Percentiles rank a stretch among this genome's conserved stretches.
phyloP scores from a whole-genome alignment of 35 echinoderm and acorn worm genomes.

The Acanthaster planci region DNA sequence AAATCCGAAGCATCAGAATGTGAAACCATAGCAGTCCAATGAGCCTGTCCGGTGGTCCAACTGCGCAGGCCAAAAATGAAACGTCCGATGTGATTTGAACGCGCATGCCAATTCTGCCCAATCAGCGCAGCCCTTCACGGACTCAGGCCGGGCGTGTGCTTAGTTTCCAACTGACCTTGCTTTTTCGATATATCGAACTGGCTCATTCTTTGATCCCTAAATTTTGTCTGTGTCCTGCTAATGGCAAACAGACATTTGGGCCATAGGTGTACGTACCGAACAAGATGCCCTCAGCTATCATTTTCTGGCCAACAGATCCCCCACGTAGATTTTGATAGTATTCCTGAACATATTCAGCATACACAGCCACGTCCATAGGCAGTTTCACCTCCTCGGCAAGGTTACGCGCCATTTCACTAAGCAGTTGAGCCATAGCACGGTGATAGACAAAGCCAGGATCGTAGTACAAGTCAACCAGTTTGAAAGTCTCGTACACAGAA shows the following conservation, averaged over 20 bases:
- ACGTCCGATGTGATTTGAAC: too few species aligned
- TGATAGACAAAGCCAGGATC: slow-evolving; percentile 71
- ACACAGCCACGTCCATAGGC: slow-evolving; percentile 54
- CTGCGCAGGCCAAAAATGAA: too few species aligned
- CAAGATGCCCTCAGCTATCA: slow-evolving; percentile 45
- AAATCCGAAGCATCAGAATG: too few species aligned
- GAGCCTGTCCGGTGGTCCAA: too few species aligned
- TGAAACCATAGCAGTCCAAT: too few species aligned
- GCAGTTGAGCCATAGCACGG: slow-evolving; percentile 49
- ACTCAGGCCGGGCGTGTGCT: background rate
- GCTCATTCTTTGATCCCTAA: background rate
- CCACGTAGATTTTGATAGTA: slow-evolving; percentile 51
- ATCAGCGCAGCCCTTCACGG: too few species aligned
- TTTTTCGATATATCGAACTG: background rate
- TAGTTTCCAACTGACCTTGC: background rate
- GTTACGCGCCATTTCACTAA: slow-evolving; percentile 59
- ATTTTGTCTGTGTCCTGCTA: too few species aligned
- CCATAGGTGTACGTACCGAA: slow-evolving; percentile 49
- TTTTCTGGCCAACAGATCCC: slow-evolving; percentile 47
- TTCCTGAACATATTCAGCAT: slow-evolving; percentile 54
- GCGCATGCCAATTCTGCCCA: too few species aligned
- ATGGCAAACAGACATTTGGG: background rate
- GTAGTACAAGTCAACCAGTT: slow-evolving; percentile 66
- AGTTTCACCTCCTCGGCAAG: slow-evolving; percentile 64
- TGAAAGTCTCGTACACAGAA: slow-evolving; percentile 87